Base-by-base conservation (phyloP, 1,140 invertebrate species). In the Drosophila santomea region DNA sequence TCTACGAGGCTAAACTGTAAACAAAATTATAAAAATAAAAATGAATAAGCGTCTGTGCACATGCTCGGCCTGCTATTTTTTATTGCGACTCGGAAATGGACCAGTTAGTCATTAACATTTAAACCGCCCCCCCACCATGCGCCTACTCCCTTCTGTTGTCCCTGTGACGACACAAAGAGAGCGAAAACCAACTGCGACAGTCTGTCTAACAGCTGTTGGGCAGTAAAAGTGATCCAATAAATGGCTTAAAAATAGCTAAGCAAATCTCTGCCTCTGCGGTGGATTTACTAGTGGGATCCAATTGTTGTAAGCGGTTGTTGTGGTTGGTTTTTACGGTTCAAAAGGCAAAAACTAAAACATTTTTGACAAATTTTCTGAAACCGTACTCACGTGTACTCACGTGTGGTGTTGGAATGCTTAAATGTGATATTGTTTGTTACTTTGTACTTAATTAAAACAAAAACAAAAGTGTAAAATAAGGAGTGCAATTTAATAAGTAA, bases 81-180 rank as follows among this genome's bases (percentile, higher is more conserved):
- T 78, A 85, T 85, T 85, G 74, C 82, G 83, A 88, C 82, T 85
- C 62, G 66, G 64, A 82, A 85, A 76, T 51, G 76, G 68, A 44
- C 63, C 63, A 58, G 73, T 88, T 88, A 79, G 66, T 88, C 79
- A 86, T 83, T 88, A 82, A 86, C 71, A 79, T 83, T 86, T 72
- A 62, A 82, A 73, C 78, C 48, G 25, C 69, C 41, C 20, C 20
- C 52, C 52, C 48, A 41, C 51, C 32, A 7, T 7, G 32, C 7
- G 32, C 32, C 20, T 59, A 23, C 28, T 10, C 11, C 15, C 11
- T n/a, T 52, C 41, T 17, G 0, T 3, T 51, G 38, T 28, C 36
- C 8, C 51, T 38, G 38, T 25, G 36, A 38, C 25, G 36, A n/a
- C 25, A 41, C 39, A 35, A 28, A 54, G 48, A 54, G 59, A 54